Percentiles rank a stretch among this genome's conserved stretches.
Conservation (phyloP, 2,113 vertebrate species). For the Poeciliopsis retropinna region DNA sequence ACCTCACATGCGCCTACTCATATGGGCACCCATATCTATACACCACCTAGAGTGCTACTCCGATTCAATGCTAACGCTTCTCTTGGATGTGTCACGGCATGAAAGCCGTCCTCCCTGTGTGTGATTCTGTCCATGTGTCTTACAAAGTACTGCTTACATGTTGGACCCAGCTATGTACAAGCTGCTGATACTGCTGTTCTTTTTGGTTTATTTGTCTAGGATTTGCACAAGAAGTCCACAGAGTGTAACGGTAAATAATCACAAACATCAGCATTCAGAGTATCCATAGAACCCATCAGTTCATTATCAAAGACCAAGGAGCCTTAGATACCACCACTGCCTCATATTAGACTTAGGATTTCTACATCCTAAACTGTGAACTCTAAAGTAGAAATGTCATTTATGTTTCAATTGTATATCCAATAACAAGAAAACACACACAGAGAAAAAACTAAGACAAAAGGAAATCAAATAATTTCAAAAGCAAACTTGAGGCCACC, state of each 20-base stretch:
- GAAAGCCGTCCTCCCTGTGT: slow-evolving; percentile 6
- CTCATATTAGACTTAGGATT: background rate
- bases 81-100: slow-evolving; percentile 36
- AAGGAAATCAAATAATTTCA: background rate
- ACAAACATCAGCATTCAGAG: slow-evolving; percentile 24
- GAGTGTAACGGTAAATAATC: background rate
- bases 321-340: background rate
- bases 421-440: background rate
- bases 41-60: slow-evolving; percentile 37
- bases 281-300: slow-evolving; percentile 5
- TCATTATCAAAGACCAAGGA: background rate
- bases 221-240: background rate
- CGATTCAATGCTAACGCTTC: slow-evolving; percentile 31
- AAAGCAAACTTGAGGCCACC: background rate
- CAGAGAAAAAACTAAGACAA: background rate
- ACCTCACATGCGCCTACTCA: slow-evolving; percentile 72
- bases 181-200: slow-evolving; percentile 14
- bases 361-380: background rate
- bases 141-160: slow-evolving; percentile 12
- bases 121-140: slow-evolving; percentile 4
- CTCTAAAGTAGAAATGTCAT: background rate
- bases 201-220: background rate
- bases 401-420: background rate
- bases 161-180: slow-evolving; percentile 26
- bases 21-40: slow-evolving; percentile 57